Conservation (phyloP, 2,888 invertebrate species). For the Dynastes tityus region DNA sequence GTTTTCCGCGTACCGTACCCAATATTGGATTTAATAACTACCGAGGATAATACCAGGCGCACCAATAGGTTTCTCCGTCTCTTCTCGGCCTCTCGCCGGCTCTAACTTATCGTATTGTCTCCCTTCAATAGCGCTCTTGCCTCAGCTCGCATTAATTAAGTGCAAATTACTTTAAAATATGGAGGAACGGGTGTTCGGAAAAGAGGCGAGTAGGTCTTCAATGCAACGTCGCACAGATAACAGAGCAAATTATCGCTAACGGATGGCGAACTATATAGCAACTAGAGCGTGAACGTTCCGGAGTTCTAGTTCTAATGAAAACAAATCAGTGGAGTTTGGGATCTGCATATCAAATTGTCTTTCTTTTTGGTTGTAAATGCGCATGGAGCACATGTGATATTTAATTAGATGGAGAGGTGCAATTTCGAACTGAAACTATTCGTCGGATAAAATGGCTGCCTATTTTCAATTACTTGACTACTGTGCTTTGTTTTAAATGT, state of each 20-base stretch:
- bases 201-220: neutral
- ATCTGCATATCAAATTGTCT: neutral
- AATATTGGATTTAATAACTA: constrained; percentile 30
- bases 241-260: neutral
- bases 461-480: too few relatives aligned
- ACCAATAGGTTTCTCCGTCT: constrained; percentile 10
- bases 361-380: neutral
- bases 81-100: neutral
- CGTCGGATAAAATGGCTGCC: too few relatives aligned
- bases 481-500: too few relatives aligned
- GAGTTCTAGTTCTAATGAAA: constrained; percentile 6
- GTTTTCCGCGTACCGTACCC: neutral
- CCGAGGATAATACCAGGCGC: constrained; percentile 10
- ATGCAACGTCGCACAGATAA: neutral
- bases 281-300: neutral
- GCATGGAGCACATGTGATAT: too few relatives aligned
- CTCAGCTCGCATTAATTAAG: constrained; percentile 9
- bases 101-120: neutral
- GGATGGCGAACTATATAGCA: constrained; percentile 1
- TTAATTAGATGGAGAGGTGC: too few relatives aligned
- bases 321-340: constrained; percentile 3
- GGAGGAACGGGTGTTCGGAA: constrained; percentile 13
- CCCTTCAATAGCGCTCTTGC: too few relatives aligned
- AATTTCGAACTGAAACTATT: too few relatives aligned
- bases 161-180: constrained; percentile 30